A percentile compares a stretch with the other conserved stretches of the same genome.
These are phyloP conservation scores for Chanos chanos DNA, from an alignment of 2,797 vertebrate genomes.

Conservation along the genomic window DNA sequence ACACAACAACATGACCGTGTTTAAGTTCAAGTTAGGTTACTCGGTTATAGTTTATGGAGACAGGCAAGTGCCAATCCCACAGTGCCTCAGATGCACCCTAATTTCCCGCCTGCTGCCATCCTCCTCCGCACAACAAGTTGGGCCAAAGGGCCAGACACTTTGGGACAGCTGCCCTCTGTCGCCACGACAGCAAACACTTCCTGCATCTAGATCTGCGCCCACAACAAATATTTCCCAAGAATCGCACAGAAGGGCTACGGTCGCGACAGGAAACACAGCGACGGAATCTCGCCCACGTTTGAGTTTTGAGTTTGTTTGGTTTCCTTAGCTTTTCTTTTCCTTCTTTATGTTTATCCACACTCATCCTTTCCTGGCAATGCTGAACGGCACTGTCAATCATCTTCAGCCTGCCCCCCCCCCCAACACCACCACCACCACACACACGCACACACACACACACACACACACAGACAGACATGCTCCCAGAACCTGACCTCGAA, in stretches of 20 bases:
- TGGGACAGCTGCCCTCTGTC: constrained; percentile 43
- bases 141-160: constrained; percentile 58
- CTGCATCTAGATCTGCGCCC: constrained; percentile 61
- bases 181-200: constrained; percentile 25
- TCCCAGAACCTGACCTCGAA: constrained; percentile 63
- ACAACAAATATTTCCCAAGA: constrained; percentile 39
- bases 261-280: background rate
- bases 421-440: background rate
- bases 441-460: background rate
- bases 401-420: background rate
- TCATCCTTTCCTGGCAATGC: background rate
- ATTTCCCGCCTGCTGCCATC: constrained; percentile 62
- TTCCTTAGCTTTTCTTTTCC: too few relatives aligned
- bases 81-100: constrained; percentile 52
- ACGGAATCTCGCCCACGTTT: constrained; percentile 10
- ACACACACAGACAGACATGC: background rate
- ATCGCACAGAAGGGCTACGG: constrained; percentile 20
- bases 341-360: constrained; percentile 24
- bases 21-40: constrained; percentile 32
- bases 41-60: constrained; percentile 30
- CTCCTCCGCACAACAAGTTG: constrained; percentile 52
- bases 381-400: background rate
- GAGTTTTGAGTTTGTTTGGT: too few relatives aligned
- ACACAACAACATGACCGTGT: too few relatives aligned
- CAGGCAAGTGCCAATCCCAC: constrained; percentile 63